These are phyloP conservation scores for Epirrhoe alternata DNA, from an alignment of 2,888 invertebrate species.

Conservation along the genomic window DNA sequence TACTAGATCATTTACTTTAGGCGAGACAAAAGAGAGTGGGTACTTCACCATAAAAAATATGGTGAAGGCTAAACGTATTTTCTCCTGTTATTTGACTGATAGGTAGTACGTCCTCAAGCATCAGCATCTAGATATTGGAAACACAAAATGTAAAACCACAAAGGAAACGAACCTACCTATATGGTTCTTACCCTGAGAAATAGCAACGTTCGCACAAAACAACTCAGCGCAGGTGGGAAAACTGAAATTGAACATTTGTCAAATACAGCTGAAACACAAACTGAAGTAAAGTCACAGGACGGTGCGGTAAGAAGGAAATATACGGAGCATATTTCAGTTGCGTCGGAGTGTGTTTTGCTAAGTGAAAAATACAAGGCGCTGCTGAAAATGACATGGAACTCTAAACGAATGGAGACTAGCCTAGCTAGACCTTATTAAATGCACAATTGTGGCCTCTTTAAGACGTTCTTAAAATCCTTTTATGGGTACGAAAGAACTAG, in stretches of 20 bases:
- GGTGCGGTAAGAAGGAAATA: conserved; percentile 31
- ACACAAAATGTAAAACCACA: background rate
- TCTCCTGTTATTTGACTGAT: too few species aligned
- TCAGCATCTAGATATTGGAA: background rate
- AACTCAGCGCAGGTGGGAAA: conserved; percentile 21
- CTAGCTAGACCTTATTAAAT: background rate
- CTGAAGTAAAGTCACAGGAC: conserved; percentile 25
- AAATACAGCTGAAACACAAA: conserved; percentile 37
- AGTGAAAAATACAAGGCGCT: background rate
- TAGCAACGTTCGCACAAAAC: conserved; percentile 6
- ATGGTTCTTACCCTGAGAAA: background rate
- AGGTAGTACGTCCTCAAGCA: too few species aligned
- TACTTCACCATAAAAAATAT: too few species aligned
- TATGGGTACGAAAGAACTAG: too few species aligned
- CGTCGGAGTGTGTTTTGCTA: conserved; percentile 4
- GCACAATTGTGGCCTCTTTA: too few species aligned
- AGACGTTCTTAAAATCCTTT: too few species aligned
- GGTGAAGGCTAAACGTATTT: too few species aligned
- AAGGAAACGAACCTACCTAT: background rate
- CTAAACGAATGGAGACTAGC: background rate
- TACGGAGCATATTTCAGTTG: conserved; percentile 32
- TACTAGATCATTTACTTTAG: too few species aligned
- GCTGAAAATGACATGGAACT: background rate
- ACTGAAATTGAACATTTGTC: conserved; percentile 34
- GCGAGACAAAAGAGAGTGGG: too few species aligned